Evolutionary conservation across 2,797 vertebrate genomes (phyloP).

Genomic region (Poecilia velifera): DNA sequence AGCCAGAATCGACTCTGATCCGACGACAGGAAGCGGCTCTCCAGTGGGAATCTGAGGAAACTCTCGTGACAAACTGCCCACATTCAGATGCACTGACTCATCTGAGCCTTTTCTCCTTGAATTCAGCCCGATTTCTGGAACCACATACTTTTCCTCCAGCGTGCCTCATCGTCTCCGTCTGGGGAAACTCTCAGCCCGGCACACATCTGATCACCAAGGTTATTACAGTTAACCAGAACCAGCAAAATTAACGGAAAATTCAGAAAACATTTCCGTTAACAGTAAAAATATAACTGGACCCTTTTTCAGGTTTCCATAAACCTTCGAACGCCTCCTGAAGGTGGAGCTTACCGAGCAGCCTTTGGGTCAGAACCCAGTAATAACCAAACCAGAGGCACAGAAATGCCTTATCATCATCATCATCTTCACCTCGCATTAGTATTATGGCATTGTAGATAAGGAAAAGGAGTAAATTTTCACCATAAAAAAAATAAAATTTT

Average conservation of each 20-base stretch:
- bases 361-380: not conserved
- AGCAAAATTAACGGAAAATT: too few relatives aligned
- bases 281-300: too few relatives aligned
- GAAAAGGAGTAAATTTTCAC: too few relatives aligned
- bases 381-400: not conserved
- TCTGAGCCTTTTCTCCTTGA: not conserved
- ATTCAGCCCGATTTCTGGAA: not conserved
- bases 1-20: not conserved
- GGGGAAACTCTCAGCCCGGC: too few relatives aligned
- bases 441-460: too few relatives aligned
- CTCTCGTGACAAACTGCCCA: not conserved
- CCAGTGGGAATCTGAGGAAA: constrained; percentile 28
- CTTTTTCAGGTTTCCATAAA: not conserved
- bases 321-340: not conserved
- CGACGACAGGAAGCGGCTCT: constrained; percentile 17
- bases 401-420: too few relatives aligned
- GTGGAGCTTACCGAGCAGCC: not conserved
- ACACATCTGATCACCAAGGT: too few relatives aligned
- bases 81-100: not conserved
- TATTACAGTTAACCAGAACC: too few relatives aligned
- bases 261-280: too few relatives aligned
- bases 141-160: not conserved
- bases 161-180: not conserved
- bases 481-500: too few relatives aligned
- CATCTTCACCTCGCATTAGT: too few relatives aligned